phyloP scores from a whole-genome alignment of 2,113 vertebrate species.

The Pomatostomus ruficeps region DNA sequence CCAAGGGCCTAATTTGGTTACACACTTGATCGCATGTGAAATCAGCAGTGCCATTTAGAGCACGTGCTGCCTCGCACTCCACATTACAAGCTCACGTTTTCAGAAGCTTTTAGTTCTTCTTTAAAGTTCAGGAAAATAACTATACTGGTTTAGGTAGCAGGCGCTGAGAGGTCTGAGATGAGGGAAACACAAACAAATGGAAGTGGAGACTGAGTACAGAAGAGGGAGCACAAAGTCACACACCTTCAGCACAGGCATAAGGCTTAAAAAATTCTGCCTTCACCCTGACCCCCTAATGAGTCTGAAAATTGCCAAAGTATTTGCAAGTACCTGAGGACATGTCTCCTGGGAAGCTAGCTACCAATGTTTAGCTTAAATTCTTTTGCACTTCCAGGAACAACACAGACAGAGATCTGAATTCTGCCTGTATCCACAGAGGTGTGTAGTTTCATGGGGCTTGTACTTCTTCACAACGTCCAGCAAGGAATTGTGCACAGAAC shows the following conservation, averaged over 20 bases:
- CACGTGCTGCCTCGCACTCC: neutral
- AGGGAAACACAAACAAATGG: neutral
- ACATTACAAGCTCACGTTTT: neutral
- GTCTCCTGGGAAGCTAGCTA: neutral
- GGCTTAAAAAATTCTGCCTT: neutral
- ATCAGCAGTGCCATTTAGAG: neutral
- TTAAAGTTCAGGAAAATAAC: neutral
- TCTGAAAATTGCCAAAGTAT: neutral
- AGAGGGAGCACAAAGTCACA: neutral
- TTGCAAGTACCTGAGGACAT: neutral
- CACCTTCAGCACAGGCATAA: neutral
- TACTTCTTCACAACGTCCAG: neutral
- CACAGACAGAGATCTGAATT: neutral
- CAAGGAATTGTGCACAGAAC: neutral
- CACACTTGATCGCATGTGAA: neutral
- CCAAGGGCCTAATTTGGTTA: neutral
- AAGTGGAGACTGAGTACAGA: neutral
- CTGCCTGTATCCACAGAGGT: neutral
- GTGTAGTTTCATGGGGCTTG: neutral
- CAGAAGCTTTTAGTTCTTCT: neutral
- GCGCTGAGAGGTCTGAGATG: neutral
- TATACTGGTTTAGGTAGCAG: neutral
- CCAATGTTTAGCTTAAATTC: neutral
- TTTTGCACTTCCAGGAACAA: neutral
- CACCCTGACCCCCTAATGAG: neutral